Percentiles rank a stretch among this genome's conserved stretches.
Conservation (phyloP, 2,113 vertebrate genomes). For the Anser brachyrhynchus region DNA sequence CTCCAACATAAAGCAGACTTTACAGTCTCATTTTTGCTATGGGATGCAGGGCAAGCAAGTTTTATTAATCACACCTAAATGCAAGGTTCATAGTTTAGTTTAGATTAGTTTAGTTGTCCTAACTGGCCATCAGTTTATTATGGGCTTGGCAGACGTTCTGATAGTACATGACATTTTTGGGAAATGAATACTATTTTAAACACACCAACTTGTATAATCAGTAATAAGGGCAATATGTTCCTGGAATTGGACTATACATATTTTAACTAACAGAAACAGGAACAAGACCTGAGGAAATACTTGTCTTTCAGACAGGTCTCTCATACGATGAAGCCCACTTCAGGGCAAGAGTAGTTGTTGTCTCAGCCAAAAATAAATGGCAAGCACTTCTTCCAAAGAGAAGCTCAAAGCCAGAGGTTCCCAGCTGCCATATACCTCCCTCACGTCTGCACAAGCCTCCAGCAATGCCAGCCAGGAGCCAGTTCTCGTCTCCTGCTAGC, state of each 20-base stretch:
- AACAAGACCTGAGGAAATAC: neutral
- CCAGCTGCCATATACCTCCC: neutral
- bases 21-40: neutral
- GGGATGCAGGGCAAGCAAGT: accelerated
- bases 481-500: neutral
- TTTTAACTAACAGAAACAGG: neutral
- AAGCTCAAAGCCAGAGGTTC: slow-evolving; percentile 7
- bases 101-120: neutral
- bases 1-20: neutral
- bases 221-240: neutral
- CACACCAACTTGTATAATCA: neutral
- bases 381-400: neutral
- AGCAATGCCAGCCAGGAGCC: neutral
- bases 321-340: neutral
- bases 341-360: neutral
- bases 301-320: neutral
- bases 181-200: neutral
- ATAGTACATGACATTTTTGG: neutral
- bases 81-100: neutral
- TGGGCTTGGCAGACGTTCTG: neutral
- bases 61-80: neutral
- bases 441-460: neutral
- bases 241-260: neutral
- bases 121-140: neutral
- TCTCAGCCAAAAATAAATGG: neutral